phyloP scores from a whole-genome alignment of 2,888 invertebrate genomes.

The Busseola fusca region DNA sequence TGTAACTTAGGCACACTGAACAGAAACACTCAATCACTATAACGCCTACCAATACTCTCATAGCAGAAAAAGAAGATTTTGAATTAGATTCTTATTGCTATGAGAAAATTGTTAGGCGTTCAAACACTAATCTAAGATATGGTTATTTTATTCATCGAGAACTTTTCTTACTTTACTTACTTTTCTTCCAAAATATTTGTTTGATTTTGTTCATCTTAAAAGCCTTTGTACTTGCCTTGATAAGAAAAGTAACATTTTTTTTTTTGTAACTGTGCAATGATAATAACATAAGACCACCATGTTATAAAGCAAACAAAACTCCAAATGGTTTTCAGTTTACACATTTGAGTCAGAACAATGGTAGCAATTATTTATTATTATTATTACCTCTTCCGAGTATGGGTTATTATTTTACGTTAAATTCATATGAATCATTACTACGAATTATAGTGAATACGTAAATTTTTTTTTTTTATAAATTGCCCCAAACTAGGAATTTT shows the following conservation, averaged over 20 bases:
- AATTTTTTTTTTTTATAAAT: too few species aligned
- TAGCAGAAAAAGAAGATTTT: conserved; percentile 14
- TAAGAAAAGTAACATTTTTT: neutral
- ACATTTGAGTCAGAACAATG: conserved; percentile 7
- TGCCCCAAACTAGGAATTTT: too few species aligned
- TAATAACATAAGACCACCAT: too few species aligned
- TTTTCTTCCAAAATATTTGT: neutral
- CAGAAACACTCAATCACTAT: neutral
- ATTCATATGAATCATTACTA: conserved; percentile 20
- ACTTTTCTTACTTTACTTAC: too few species aligned
- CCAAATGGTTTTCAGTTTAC: neutral
- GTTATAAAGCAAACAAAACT: too few species aligned
- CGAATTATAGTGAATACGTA: neutral
- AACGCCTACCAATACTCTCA: conserved; percentile 33
- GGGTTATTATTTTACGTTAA: conserved; percentile 9
- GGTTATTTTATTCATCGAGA: too few species aligned
- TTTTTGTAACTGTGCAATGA: neutral
- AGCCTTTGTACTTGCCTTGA: neutral
- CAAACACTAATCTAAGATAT: neutral
- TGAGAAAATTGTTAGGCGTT: conserved; percentile 17
- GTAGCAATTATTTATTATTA: conserved; percentile 30
- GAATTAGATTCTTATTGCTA: neutral
- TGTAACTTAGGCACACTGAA: neutral
- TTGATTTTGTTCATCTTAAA: neutral
- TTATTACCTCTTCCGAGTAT: conserved; percentile 18